Base-by-base conservation (phyloP, 2,113 vertebrate genomes). In the Reinhardtius hippoglossoides region DNA sequence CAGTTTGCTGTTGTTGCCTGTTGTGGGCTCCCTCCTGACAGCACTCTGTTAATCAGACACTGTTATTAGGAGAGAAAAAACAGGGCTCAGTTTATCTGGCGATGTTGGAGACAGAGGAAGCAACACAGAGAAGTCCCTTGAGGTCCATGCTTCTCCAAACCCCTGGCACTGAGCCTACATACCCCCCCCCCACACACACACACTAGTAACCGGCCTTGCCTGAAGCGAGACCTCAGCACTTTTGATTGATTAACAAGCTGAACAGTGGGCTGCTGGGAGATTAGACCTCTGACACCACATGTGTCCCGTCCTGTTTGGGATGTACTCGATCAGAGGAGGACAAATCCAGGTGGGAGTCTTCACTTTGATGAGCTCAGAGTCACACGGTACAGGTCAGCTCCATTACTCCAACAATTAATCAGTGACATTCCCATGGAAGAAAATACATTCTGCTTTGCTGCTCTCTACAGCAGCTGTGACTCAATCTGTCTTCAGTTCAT, bases 271-370 rank as follows among this genome's bases (percentile, higher is more conserved):
- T 75, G 62, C 42, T 44, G 58, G 54, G 59, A 80, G 69, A 87
- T 74, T 73, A 74, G 31, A 86, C 80, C 71, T 77, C 50, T 82
- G 78, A 71, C 71, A 73, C 58, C 48, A 48, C 70, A 55, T 67
- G 27, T 71, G 31, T 67, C 71, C 24, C 3, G 3, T 2, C 40
- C 64, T 71, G 48, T 75, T 54, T 59, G 23, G 62, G 37, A 62
- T 75, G 66, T 71, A 50, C 21, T 52, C 40, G 21, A 40, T 66
- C 60, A 68, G 31, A 50, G n/a, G 26, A 76, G 16, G 50, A 63
- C 57, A 63, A 72, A 50, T 24, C 65, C 31, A 35, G 57, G 71
- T 71, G 56, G 42, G 67, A 58, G 46, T 74, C 55, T 63, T 76
- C 18, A 15, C 21, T 70, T 37, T 71, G 69, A 73, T 76, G 68